Evolutionary conservation across 2,113 vertebrate species (phyloP).

Genomic region (Parus major): DNA sequence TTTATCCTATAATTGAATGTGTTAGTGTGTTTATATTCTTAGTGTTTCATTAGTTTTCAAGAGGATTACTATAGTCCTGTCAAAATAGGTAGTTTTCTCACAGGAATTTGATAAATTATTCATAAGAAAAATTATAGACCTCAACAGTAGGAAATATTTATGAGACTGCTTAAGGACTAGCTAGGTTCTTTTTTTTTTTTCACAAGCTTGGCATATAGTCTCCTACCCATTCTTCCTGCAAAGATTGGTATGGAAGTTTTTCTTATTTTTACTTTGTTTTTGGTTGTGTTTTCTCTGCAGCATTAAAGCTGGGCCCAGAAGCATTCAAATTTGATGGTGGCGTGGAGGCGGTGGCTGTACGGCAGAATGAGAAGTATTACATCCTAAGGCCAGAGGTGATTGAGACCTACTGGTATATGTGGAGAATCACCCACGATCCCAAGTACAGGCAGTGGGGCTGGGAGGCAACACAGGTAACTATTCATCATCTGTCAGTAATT

Average conservation of each 20-base stretch:
- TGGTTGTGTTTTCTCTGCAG: conserved; percentile 61
- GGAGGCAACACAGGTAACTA: conserved; percentile 92
- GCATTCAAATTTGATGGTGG: conserved; percentile 98
- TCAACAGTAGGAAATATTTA: conserved; percentile 23
- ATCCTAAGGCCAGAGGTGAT: conserved; percentile 97
- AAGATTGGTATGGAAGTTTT: neutral
- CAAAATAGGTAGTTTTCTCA: conserved; percentile 7
- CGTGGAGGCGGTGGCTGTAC: conserved; percentile 91
- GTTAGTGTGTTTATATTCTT: conserved; percentile 2
- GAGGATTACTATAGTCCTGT: conserved; percentile 13
- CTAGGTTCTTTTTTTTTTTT: neutral
- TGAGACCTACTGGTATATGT: conserved; percentile 99
- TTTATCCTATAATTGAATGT: neutral
- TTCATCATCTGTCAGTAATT: neutral
- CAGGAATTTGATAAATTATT: conserved; percentile 26
- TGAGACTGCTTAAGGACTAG: neutral
- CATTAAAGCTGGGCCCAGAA: conserved; percentile 94
- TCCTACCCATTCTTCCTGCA: neutral
- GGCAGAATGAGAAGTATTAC: conserved; percentile 98
- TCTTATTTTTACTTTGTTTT: neutral
- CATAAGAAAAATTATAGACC: conserved; percentile 30
- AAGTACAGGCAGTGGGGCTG: conserved; percentile 98
- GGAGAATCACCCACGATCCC: conserved; percentile 97
- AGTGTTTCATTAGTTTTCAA: conserved; percentile 28
- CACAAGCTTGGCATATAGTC: neutral